A percentile compares a stretch with the other conserved stretches of the same genome.
Evolutionary conservation across 2,888 invertebrate species (phyloP).

Genomic region (Pseudococcus viburni): DNA sequence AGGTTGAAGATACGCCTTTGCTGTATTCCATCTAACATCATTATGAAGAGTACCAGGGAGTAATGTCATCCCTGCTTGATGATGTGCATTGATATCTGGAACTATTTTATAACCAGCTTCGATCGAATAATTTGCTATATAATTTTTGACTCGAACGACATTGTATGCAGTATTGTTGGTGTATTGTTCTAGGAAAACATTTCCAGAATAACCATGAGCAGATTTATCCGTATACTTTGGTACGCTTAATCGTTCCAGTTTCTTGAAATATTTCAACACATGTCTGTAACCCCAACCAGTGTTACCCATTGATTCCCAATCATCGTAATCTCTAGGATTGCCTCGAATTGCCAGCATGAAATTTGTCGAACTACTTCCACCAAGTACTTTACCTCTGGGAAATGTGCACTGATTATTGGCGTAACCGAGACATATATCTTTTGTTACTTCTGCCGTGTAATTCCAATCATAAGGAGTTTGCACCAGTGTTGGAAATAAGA

Average conservation of each 20-base stretch:
- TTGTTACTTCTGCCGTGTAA: not conserved
- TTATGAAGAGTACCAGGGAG: not conserved
- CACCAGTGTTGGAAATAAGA: not conserved
- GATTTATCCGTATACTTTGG: not conserved
- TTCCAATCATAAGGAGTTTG: conserved; percentile 30
- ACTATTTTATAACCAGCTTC: not conserved
- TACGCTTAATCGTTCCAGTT: not conserved
- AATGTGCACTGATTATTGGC: not conserved
- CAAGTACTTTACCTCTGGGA: conserved; percentile 36
- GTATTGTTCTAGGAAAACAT: not conserved
- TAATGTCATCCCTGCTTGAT: not conserved
- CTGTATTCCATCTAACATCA: conserved; percentile 31
- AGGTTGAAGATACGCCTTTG: conserved; percentile 51
- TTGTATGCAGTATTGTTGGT: not conserved
- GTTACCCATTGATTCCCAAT: conserved; percentile 46
- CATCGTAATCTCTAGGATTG: conserved; percentile 26
- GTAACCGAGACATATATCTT: not conserved
- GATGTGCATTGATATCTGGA: not conserved
- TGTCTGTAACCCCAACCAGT: conserved; percentile 39
- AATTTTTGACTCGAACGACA: not conserved
- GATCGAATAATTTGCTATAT: not conserved
- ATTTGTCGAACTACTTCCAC: conserved; percentile 41
- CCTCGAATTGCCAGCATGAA: not conserved
- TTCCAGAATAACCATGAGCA: conserved; percentile 17
- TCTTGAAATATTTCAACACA: conserved; percentile 53